Base-by-base conservation (phyloP, 2,113 vertebrate species). In the Caranx melampygus region DNA sequence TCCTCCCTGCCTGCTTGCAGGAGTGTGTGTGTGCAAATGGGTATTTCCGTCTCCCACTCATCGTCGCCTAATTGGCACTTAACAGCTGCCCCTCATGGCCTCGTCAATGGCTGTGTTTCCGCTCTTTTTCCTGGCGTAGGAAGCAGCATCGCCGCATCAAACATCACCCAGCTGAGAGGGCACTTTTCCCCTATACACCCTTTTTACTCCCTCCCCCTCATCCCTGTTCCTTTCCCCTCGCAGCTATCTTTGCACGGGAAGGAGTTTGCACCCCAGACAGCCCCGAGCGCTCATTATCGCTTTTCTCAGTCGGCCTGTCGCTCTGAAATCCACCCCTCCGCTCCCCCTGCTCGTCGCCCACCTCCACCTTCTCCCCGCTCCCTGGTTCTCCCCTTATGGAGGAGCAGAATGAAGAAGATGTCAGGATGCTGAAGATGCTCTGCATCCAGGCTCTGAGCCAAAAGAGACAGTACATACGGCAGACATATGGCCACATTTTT, bases 271-370 rank as follows among this genome's bases (percentile, higher is more conserved):
- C 88, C 88, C 81, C 86, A 81, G 87, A 91, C 90, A 92, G 87
- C 87, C 89, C 85, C 31, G 40, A 90, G 87, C 64, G 57, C 92
- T 93, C 92, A 93, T 93, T 93, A 93, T 90, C 90, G 67, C 86
- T 90, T 74, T 52, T 76, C 85, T 87, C 78, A 79, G 84, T 81
- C 72, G 45, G 83, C 79, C 89, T 88, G 89, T 91, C 89, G 77
- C 85, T 91, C 88, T 75, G 62, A 84, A 86, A 87, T 78, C 79
- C 86, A 62, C 69, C 80, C 75, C 68, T 64, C 62, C 58, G 59
- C 82, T 68, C 54, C 67, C 21, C 26, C 44, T 10, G 5, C 77
- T 49, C 47, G 20, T 82, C 61, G 74, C 61, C 68, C 54, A 40
- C 64, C 68, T 78, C 79, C 64, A 81, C 59, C 73, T 51, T 78